Percentiles rank a stretch among this genome's conserved stretches.
phyloP scores from a whole-genome alignment of 1,140 invertebrate genomes.

The roundworm (Caenorhabditis elegans) region WBcel235 BX284603.4:5016501-5017000 shows the following conservation, averaged over 20 bases:
- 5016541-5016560: background rate
- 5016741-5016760: too few species aligned
- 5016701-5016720: too few species aligned
- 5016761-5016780: too few species aligned
- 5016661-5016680: too few species aligned
- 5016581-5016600: too few species aligned
- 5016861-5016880: background rate
- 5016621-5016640: too few species aligned
- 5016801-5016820: too few species aligned
- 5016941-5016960: background rate
- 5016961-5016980: background rate
- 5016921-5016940: background rate
- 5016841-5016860: background rate
- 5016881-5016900: background rate
- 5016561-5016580: slow-evolving; percentile 33
- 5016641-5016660: too few species aligned
- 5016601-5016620: too few species aligned
- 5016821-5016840: background rate
- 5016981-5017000: background rate
- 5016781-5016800: too few species aligned
- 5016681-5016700: too few species aligned
- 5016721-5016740: too few species aligned
- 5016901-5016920: background rate
- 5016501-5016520: slow-evolving; percentile 47
- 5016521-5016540: slow-evolving; percentile 22